These are phyloP conservation scores for Proales similis DNA, from an alignment of 1,140 invertebrate genomes.

Conservation along the genomic window DNA sequence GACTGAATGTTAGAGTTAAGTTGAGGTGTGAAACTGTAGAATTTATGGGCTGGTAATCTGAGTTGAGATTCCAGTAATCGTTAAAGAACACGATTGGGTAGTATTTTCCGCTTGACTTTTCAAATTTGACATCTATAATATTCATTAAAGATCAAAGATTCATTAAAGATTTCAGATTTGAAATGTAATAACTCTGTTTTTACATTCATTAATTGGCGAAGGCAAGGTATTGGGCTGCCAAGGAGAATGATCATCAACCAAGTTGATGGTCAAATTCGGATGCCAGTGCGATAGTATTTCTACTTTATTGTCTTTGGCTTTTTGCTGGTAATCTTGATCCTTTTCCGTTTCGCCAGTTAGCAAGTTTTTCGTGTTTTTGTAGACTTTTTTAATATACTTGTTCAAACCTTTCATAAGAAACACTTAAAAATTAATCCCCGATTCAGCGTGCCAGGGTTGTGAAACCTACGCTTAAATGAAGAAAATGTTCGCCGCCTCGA, in stretches of 20 bases:
- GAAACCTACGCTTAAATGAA: constrained; percentile 61
- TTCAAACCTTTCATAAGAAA: constrained; percentile 62
- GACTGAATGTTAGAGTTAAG: constrained; percentile 75
- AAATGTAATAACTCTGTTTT: background rate
- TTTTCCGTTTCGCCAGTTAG: constrained; percentile 76
- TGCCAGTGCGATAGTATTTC: constrained; percentile 97
- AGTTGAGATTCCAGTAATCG: constrained; percentile 96
- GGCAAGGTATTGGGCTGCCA: constrained; percentile 80
- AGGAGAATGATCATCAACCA: constrained; percentile 85
- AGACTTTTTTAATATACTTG: constrained; percentile 80
- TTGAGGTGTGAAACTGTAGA: constrained; percentile 62
- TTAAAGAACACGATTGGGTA: constrained; percentile 91
- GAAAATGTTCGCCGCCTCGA: constrained; percentile 66
- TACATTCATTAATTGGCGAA: constrained; percentile 81
- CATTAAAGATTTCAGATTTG: background rate
- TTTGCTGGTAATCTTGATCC: constrained; percentile 56
- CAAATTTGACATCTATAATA: constrained; percentile 74
- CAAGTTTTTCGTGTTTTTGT: constrained; percentile 82
- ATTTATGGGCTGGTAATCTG: constrained; percentile 91
- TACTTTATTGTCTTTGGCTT: constrained; percentile 65
- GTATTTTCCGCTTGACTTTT: constrained; percentile 70
- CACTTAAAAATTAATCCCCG: constrained; percentile 29
- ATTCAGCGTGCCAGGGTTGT: background rate
- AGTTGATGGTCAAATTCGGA: constrained; percentile 90
- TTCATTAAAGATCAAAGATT: constrained; percentile 40